Percentiles rank a stretch among this genome's conserved stretches.
These are phyloP conservation scores for Hippotragus niger DNA, from an alignment of 2,113 vertebrate species.

Conservation along the genomic window DNA sequence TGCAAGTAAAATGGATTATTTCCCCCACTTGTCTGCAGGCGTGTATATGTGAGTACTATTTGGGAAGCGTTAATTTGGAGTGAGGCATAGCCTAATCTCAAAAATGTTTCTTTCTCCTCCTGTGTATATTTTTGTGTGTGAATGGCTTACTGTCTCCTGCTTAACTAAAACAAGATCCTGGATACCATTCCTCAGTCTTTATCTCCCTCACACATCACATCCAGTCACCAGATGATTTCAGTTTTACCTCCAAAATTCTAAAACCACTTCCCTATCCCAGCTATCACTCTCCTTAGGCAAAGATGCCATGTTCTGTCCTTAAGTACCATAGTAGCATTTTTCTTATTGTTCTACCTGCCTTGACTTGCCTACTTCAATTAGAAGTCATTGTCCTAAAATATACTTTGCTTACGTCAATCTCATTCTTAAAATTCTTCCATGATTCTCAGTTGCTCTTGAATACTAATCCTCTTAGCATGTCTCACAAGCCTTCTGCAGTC, in stretches of 20 bases:
- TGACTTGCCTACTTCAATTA: background rate
- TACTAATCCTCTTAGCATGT: background rate
- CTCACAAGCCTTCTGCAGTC: background rate
- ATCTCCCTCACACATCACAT: background rate
- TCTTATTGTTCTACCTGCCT: background rate
- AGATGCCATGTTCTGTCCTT: accelerated
- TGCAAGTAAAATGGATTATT: background rate
- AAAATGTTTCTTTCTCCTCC: background rate
- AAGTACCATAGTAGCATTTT: background rate
- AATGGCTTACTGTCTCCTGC: background rate
- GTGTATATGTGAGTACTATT: background rate
- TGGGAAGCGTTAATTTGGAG: background rate
- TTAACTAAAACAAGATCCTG: background rate
- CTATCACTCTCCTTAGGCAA: background rate
- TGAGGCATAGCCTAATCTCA: background rate
- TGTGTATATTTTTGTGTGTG: background rate
- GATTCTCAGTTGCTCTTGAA: background rate
- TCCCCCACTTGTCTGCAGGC: background rate
- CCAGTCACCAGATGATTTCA: background rate
- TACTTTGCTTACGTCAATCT: too few relatives aligned
- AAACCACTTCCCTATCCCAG: background rate
- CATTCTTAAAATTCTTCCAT: background rate
- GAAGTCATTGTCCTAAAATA: background rate
- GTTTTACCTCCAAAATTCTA: background rate
- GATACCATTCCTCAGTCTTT: background rate